Percentiles rank a stretch among this genome's conserved stretches.
phyloP scores from a whole-genome alignment of 2,888 invertebrate species.

The Pheosia tremula region DNA sequence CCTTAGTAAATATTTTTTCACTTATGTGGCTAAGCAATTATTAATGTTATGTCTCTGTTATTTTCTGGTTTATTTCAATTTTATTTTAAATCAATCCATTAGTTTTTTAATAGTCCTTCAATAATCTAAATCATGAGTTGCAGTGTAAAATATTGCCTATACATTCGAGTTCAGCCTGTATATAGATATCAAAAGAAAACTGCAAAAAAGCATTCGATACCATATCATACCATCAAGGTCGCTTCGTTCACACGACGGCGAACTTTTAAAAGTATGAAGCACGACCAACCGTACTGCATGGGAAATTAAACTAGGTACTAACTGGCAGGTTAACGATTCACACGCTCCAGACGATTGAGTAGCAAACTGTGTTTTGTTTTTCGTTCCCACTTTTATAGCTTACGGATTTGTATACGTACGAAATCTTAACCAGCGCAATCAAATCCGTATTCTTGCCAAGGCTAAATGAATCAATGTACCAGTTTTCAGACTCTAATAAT shows the following conservation, averaged over 20 bases:
- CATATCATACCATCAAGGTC: slow-evolving; percentile 65
- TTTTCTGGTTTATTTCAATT: no score
- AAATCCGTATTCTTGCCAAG: neutral
- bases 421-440: neutral
- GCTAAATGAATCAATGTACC: neutral
- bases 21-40: no score
- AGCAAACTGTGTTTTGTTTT: neutral
- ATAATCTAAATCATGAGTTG: no score
- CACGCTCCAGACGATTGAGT: slow-evolving; percentile 20
- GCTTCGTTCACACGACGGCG: slow-evolving; percentile 68
- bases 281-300: slow-evolving; percentile 40
- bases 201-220: slow-evolving; percentile 43
- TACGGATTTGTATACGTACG: neutral
- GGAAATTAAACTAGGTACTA: slow-evolving; percentile 40
- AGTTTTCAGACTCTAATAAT: no score
- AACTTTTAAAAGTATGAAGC: slow-evolving; percentile 1
- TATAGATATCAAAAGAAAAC: slow-evolving; percentile 45
- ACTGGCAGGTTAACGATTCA: slow-evolving; percentile 25
- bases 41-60: no score
- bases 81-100: no score
- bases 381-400: neutral
- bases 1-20: no score
- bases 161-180: no score
- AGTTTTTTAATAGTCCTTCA: no score
- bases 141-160: no score